Percentiles rank a stretch among this genome's conserved stretches.
These are phyloP conservation scores for Xanthostigma xanthostigma DNA, from an alignment of 2,888 invertebrate genomes.

Conservation along the genomic window DNA sequence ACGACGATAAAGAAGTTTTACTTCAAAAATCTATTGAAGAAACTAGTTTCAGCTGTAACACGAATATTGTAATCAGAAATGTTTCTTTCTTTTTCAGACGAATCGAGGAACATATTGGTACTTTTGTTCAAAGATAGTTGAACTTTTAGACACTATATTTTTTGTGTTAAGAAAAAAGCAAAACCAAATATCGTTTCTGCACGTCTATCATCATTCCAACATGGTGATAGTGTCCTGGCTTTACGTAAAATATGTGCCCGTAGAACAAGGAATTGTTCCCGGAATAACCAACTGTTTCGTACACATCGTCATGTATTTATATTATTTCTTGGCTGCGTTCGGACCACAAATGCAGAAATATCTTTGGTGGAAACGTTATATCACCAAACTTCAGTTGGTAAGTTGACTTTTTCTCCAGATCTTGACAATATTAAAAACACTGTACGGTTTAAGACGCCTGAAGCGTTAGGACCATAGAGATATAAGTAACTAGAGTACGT, in stretches of 20 bases:
- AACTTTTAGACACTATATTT: slow-evolving; percentile 69
- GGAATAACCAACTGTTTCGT: slow-evolving; percentile 80
- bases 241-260: slow-evolving; percentile 62
- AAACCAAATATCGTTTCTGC: slow-evolving; percentile 73
- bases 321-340: slow-evolving; percentile 75
- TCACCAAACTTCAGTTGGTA: slow-evolving; percentile 77
- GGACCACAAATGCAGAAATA: slow-evolving; percentile 81
- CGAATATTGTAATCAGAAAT: neutral
- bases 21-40: neutral
- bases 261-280: slow-evolving; percentile 77
- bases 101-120: slow-evolving; percentile 61
- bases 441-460: no score
- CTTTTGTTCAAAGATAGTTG: slow-evolving; percentile 62
- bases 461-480: no score
- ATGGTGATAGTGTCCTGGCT: slow-evolving; percentile 71
- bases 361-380: slow-evolving; percentile 89
- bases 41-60: neutral
- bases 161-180: slow-evolving; percentile 83
- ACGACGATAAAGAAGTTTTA: no score
- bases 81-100: slow-evolving; percentile 29
- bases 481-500: no score
- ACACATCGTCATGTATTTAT: slow-evolving; percentile 83
- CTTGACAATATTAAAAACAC: slow-evolving; percentile 8
- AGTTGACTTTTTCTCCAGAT: slow-evolving; percentile 16
- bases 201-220: slow-evolving; percentile 75